phyloP scores from a whole-genome alignment of 2,888 invertebrate genomes.

The Hirtodrosophila trivittata region DNA sequence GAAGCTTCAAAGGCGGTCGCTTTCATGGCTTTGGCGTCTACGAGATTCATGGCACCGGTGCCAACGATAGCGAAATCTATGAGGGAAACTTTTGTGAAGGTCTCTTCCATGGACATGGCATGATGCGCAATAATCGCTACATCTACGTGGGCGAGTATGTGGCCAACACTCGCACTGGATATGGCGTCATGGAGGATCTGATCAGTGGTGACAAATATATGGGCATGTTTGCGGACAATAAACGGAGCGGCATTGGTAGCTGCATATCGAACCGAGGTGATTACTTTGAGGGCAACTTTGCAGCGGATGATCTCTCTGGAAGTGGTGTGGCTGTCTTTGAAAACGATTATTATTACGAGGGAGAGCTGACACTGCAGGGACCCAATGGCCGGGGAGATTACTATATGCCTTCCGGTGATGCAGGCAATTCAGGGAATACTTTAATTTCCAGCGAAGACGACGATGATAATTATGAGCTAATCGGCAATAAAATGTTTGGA shows the following conservation, averaged over 20 bases:
- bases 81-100: slow-evolving; percentile 95
- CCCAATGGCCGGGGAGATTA: slow-evolving; percentile 92
- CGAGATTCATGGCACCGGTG: slow-evolving; percentile 90
- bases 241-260: slow-evolving; percentile 92
- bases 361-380: slow-evolving; percentile 92
- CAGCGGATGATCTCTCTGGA: slow-evolving; percentile 91
- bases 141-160: slow-evolving; percentile 96
- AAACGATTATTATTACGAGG: slow-evolving; percentile 94
- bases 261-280: slow-evolving; percentile 95
- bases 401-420: slow-evolving; percentile 91
- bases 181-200: slow-evolving; percentile 95
- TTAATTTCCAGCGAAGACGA: slow-evolving; percentile 47
- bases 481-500: slow-evolving; percentile 82
- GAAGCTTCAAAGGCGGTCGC: slow-evolving; percentile 88
- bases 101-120: slow-evolving; percentile 92
- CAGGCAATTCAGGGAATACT: slow-evolving; percentile 71
- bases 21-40: slow-evolving; percentile 91
- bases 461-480: slow-evolving; percentile 63
- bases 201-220: slow-evolving; percentile 94
- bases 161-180: slow-evolving; percentile 91
- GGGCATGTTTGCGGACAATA: slow-evolving; percentile 94
- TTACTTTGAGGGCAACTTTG: slow-evolving; percentile 95
- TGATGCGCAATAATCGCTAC: slow-evolving; percentile 91
- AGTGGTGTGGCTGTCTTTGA: slow-evolving; percentile 94
- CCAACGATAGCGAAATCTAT: slow-evolving; percentile 89